Conservation (phyloP, 2,113 vertebrate genomes). For the cattle (Bos taurus) region DNA sequence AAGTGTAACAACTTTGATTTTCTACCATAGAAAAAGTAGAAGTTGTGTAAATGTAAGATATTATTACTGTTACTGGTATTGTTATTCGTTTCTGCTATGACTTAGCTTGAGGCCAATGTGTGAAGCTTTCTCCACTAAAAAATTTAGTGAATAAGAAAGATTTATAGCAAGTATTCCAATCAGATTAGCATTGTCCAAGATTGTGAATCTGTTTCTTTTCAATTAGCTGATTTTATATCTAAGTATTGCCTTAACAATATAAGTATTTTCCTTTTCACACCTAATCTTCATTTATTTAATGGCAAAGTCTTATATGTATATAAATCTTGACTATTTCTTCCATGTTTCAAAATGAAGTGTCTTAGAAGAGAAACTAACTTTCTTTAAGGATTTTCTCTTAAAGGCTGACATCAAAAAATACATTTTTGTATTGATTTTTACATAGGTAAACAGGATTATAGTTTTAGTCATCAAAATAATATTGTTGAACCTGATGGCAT, state of each 20-base stretch:
- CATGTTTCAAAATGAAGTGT: slow-evolving; percentile 5
- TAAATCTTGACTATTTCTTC: slow-evolving; percentile 4
- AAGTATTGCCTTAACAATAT: background rate
- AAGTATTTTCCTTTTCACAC: slow-evolving; percentile 8
- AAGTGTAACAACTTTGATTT: background rate
- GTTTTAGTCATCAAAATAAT: slow-evolving; percentile 26
- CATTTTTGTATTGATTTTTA: slow-evolving; percentile 11
- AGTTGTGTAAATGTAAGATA: background rate
- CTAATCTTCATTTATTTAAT: background rate
- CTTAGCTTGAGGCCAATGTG: background rate
- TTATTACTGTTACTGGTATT: background rate
- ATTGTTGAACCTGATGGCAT: background rate
- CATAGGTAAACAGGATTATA: background rate
- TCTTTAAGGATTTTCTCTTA: slow-evolving; percentile 23
- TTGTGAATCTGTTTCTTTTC: background rate
- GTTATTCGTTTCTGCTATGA: background rate
- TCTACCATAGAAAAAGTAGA: background rate
- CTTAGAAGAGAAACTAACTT: slow-evolving; percentile 13
- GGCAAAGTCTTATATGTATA: background rate
- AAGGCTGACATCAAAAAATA: background rate
- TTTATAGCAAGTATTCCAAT: background rate
- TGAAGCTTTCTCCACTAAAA: background rate
- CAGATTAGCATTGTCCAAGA: background rate
- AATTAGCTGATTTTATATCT: background rate
- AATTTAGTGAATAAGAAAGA: background rate